These are phyloP conservation scores for Euzetes globulus DNA, from an alignment of 2,888 invertebrate species.

Conservation along the genomic window DNA sequence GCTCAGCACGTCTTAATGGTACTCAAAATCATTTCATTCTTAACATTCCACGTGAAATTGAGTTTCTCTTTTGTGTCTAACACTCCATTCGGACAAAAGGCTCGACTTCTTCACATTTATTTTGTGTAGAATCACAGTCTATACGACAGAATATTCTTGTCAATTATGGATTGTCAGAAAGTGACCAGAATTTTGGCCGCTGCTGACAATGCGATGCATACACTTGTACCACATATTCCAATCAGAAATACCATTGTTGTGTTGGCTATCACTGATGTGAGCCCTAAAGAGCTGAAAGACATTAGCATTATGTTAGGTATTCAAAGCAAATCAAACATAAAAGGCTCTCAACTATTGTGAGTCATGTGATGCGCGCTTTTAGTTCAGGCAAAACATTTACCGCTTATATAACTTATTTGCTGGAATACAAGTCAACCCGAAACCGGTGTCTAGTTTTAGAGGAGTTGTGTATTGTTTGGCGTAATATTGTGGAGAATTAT, in stretches of 20 bases:
- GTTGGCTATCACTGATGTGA: too few species aligned
- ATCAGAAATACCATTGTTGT: too few species aligned
- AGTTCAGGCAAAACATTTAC: slow-evolving; percentile 7
- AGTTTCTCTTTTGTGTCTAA: slow-evolving; percentile 10
- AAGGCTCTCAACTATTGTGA: slow-evolving; percentile 8
- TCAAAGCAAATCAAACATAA: background rate
- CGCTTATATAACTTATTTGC: background rate
- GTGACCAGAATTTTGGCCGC: too few species aligned
- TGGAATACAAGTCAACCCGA: too few species aligned
- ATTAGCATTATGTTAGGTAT: background rate
- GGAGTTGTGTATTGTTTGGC: background rate
- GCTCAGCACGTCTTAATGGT: slow-evolving; percentile 19
- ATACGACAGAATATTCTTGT: too few species aligned
- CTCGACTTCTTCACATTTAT: slow-evolving; percentile 10
- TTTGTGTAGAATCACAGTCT: background rate
- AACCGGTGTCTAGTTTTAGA: background rate
- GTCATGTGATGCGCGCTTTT: background rate
- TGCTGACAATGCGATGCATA: too few species aligned
- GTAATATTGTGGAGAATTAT: background rate
- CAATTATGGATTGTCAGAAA: too few species aligned
- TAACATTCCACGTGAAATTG: slow-evolving; percentile 19
- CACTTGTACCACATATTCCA: too few species aligned
- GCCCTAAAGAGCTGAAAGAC: too few species aligned
- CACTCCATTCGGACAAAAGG: slow-evolving; percentile 1
- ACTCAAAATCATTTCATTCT: slow-evolving; percentile 13